Evolutionary conservation across 2,113 vertebrate genomes (phyloP), one percentile per base, ranked within the genome.

Genomic region (Phylloscopus trochilus): DNA sequence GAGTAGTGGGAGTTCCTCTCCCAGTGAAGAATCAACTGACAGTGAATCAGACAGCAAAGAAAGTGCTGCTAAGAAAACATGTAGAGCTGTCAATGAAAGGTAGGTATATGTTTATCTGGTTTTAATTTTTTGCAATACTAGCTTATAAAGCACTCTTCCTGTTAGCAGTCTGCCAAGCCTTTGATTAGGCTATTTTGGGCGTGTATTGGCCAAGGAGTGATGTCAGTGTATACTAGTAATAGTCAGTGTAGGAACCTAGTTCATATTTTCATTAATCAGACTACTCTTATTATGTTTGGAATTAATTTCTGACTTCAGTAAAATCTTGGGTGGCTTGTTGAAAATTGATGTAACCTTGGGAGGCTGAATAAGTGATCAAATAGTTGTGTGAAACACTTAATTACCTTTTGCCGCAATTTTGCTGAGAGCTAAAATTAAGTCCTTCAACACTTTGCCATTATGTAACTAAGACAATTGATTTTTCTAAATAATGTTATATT

Each of bases 401-500:
- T 98, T 98, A 97, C 96, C 97, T 98, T 98, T 97, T 93, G 96
- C 91, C 35, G 95, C 97, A 94, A 55, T 98, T 98, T 97, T 97
- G 96, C 97, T 97, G 97, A 98, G 96, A 87, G 83, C 95, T 97
- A 96, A 98, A 98, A 98, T 98, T 98, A 98, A 98, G 97, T 97
- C 95, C 95, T 97, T 97, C 90, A 96, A 94, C 94, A 97, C 80
- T 96, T 97, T 93, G 95, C 97, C 97, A 97, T 98, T 98, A 98
- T 97, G 82, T 97, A 98, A 98, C 94, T 86, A 98, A 98, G 98
- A 97, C 97, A 98, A 98, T 98, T 98, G 97, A 98, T 98, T 98
- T 98, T 98, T 97, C 97, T 98, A 98, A 98, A 98, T 98, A 98
- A 97, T 97, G 95, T 98, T 97, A 96, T 81, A 98, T 97, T 98